These are phyloP conservation scores for Chrysogorgia sp. DNA, from an alignment of 92 coral and sea anemone genomes.

Conservation along the genomic window DNA sequence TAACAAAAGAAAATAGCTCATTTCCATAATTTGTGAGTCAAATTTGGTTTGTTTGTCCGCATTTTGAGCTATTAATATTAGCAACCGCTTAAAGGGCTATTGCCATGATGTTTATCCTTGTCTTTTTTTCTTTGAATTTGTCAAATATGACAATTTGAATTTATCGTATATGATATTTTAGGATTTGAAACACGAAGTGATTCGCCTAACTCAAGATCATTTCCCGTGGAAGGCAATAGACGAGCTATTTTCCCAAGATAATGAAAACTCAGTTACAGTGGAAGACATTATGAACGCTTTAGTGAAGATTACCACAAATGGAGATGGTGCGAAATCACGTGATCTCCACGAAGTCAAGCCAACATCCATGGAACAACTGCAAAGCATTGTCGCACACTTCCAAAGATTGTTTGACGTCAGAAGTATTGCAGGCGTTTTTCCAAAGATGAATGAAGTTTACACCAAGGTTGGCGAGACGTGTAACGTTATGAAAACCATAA, in stretches of 20 bases:
- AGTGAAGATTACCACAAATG: conserved; percentile 63
- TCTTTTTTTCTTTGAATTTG: too few species aligned
- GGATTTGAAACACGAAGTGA: conserved; percentile 75
- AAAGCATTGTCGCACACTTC: conserved; percentile 89
- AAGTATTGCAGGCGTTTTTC: conserved; percentile 81
- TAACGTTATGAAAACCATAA: conserved; percentile 89
- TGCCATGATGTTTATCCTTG: too few species aligned
- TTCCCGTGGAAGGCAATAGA: conserved; percentile 86
- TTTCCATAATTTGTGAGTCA: too few species aligned
- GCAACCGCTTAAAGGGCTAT: too few species aligned
- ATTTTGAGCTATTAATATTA: too few species aligned
- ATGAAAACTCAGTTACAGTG: conserved; percentile 54
- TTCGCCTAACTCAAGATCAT: conserved; percentile 64
- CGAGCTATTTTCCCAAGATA: conserved; percentile 58
- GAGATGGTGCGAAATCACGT: conserved; percentile 71
- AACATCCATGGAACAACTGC: conserved; percentile 72
- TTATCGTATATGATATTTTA: conserved; percentile 15
- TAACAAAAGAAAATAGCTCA: too few species aligned
- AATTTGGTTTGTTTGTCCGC: too few species aligned
- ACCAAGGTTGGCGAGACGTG: conserved; percentile 86
- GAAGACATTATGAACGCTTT: conserved; percentile 66
- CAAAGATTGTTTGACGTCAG: conserved; percentile 90
- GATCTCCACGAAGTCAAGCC: conserved; percentile 70
- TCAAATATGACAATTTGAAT: background rate
- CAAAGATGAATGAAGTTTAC: conserved; percentile 94